These are phyloP conservation scores for Halcyon chelicuti DNA, from an alignment of 2,797 vertebrate genomes.

Conservation along the genomic window DNA sequence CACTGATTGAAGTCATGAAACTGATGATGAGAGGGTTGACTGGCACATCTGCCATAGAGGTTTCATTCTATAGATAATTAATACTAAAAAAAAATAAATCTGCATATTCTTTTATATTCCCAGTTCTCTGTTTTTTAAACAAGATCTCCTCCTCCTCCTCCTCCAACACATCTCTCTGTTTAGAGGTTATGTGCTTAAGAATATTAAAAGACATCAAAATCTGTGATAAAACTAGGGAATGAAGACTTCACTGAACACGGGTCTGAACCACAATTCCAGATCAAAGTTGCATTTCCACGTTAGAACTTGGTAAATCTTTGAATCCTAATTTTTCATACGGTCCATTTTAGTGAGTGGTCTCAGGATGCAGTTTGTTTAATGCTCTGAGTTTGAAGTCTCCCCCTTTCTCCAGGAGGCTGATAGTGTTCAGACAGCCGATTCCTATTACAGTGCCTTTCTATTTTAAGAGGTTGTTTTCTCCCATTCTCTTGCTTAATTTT, in stretches of 20 bases:
- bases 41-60: conserved; percentile 23
- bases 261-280: background rate
- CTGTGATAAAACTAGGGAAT: conserved; percentile 7
- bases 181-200: conserved; percentile 35
- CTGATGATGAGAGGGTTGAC: conserved; percentile 44
- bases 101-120: conserved; percentile 36
- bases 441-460: background rate
- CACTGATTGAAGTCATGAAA: conserved; percentile 75
- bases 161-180: background rate
- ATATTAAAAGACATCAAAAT: conserved; percentile 34
- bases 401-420: background rate
- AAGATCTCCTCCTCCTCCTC: conserved; percentile 29
- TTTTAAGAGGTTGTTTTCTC: background rate
- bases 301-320: background rate
- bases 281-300: background rate
- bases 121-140: conserved; percentile 26
- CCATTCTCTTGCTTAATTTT: background rate
- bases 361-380: background rate
- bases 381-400: background rate
- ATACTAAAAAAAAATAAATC: background rate
- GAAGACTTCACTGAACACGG: background rate
- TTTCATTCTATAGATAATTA: conserved; percentile 68
- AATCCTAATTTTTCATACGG: background rate
- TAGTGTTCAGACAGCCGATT: background rate
- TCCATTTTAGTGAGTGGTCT: background rate